A percentile compares a stretch with the other conserved stretches of the same genome.
These are phyloP conservation scores for Penaeus monodon DNA, from an alignment of 2,888 invertebrate genomes.

Conservation along the genomic window DNA sequence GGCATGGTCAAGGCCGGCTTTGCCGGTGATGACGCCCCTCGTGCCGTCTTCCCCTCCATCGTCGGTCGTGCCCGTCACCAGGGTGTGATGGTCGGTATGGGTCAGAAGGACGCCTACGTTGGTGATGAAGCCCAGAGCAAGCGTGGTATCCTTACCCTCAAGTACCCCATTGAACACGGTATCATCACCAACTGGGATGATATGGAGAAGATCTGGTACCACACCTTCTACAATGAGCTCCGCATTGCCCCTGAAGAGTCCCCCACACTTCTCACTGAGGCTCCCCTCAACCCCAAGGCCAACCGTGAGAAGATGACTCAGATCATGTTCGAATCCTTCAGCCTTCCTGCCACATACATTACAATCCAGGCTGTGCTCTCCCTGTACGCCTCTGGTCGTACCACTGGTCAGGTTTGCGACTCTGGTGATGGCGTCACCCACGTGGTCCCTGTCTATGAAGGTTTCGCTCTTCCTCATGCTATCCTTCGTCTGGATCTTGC, in stretches of 20 bases:
- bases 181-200: slow-evolving; percentile 92
- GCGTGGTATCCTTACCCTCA: slow-evolving; percentile 65
- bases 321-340: slow-evolving; percentile 77
- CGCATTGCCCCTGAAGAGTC: slow-evolving; percentile 92
- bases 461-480: no score
- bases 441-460: no score
- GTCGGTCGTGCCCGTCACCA: slow-evolving; percentile 59
- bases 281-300: slow-evolving; percentile 95
- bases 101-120: slow-evolving; percentile 65
- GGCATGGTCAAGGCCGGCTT: slow-evolving; percentile 57
- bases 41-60: slow-evolving; percentile 56
- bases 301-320: slow-evolving; percentile 95
- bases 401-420: no score
- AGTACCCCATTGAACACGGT: slow-evolving; percentile 65
- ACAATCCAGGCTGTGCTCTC: no score
- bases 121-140: slow-evolving; percentile 66
- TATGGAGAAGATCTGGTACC: slow-evolving; percentile 99
- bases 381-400: no score
- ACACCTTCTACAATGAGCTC: slow-evolving; percentile 98
- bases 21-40: slow-evolving; percentile 56
- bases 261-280: slow-evolving; percentile 80
- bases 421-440: no score
- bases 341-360: no score
- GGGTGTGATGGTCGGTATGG: slow-evolving; percentile 59
- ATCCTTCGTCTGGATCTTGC: no score